Conservation (phyloP, 2,888 invertebrate species). For the Patella pellucida region DNA sequence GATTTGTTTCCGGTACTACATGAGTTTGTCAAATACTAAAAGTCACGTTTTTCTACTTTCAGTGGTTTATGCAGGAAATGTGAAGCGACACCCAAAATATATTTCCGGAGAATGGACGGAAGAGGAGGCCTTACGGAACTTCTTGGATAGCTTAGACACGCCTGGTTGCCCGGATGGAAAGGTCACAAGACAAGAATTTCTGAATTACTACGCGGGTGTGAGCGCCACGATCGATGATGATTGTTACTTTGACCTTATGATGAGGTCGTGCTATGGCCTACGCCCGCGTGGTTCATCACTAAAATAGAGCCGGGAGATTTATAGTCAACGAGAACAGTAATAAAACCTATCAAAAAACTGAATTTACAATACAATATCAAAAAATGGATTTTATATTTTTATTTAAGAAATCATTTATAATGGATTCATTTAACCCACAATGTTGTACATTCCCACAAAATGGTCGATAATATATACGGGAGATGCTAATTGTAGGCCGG, state of each 20-base stretch:
- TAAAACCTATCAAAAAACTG: no score
- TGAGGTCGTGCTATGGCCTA: conserved; percentile 59
- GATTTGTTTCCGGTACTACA: no score
- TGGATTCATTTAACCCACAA: no score
- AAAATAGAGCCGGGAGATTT: no score
- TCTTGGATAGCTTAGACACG: conserved; percentile 63
- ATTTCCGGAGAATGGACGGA: conserved; percentile 64
- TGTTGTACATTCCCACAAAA: no score
- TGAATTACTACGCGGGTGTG: conserved; percentile 64
- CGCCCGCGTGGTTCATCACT: conserved; percentile 35
- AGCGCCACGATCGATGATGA: conserved; percentile 63
- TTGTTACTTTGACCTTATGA: conserved; percentile 63
- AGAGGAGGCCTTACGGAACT: conserved; percentile 59
- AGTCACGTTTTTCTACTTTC: conserved; percentile 36
- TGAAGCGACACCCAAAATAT: conserved; percentile 59
- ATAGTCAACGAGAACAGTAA: no score
- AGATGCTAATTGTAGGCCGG: no score
- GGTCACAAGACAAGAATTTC: conserved; percentile 62
- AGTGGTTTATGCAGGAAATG: conserved; percentile 64
- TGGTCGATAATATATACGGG: no score
- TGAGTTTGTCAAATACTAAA: no score
- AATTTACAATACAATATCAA: no score
- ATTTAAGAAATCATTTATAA: no score
- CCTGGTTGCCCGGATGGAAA: conserved; percentile 64
- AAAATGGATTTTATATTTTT: no score